These are phyloP conservation scores for Meda fulgida DNA, from an alignment of 2,797 vertebrate species.

Conservation along the genomic window DNA sequence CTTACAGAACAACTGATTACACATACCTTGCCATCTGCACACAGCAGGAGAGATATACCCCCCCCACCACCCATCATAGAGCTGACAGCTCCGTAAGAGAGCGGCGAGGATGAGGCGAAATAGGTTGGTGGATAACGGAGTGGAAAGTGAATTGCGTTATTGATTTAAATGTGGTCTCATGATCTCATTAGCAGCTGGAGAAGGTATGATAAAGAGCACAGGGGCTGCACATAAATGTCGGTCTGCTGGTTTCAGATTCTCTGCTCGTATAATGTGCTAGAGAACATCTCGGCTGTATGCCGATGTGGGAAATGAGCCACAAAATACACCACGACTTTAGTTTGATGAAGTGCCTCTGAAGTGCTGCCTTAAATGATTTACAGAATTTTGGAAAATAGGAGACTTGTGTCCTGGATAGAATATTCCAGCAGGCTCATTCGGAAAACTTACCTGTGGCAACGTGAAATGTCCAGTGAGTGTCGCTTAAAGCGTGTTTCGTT, in stretches of 20 bases:
- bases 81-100: conserved; percentile 22
- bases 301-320: conserved; percentile 33
- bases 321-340: conserved; percentile 1
- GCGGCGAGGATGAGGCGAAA: not conserved
- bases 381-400: not conserved
- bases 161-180: conserved; percentile 44
- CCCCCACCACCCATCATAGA: not conserved
- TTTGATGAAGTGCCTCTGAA: conserved; percentile 35
- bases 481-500: no score
- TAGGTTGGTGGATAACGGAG: conserved; percentile 11
- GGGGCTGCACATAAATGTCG: conserved; percentile 18
- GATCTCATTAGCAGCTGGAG: conserved; percentile 1
- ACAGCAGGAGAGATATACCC: conserved; percentile 17
- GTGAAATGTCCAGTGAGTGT: no score
- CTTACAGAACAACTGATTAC: conserved; percentile 22
- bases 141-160: conserved; percentile 45
- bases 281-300: conserved; percentile 19
- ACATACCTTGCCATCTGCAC: conserved; percentile 39
- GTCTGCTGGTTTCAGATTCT: conserved; percentile 31
- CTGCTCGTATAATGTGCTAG: conserved; percentile 17
- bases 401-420: not conserved
- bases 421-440: no score
- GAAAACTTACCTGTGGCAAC: no score
- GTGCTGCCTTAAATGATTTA: conserved; percentile 12
- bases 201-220: conserved; percentile 28